phyloP scores from a whole-genome alignment of 2,113 vertebrate species.

The Chroicocephalus ridibundus region DNA sequence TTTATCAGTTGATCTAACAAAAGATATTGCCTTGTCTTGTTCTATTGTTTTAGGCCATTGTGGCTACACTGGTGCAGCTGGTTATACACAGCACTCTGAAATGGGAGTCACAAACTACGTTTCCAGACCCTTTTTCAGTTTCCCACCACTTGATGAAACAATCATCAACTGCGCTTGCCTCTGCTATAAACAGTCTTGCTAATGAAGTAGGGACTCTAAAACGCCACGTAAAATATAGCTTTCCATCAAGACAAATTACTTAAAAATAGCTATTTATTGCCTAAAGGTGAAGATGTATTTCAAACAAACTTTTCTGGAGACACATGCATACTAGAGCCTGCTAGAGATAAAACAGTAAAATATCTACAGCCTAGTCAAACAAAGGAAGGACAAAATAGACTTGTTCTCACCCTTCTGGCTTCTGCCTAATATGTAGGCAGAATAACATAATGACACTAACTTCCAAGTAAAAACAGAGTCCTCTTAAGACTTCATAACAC shows the following conservation, averaged over 20 bases:
- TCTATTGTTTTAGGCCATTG: neutral
- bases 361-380: neutral
- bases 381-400: neutral
- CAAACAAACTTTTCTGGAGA: neutral
- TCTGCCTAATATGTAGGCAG: neutral
- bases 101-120: neutral
- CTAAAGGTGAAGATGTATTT: neutral
- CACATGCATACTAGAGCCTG: accelerated
- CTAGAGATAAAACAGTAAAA: neutral
- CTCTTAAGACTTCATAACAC: neutral
- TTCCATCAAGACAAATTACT: neutral
- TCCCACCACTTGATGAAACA: neutral
- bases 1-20: neutral
- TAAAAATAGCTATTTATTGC: neutral
- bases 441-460: neutral
- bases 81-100: neutral
- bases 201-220: neutral
- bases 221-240: neutral
- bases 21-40: neutral
- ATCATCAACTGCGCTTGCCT: neutral
- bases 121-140: neutral
- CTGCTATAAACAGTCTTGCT: neutral
- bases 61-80: neutral
- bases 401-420: neutral
- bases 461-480: neutral